A percentile compares a stretch with the other conserved stretches of the same genome.
phyloP scores from a whole-genome alignment of 2,113 vertebrate species.

The Indri indri region DNA sequence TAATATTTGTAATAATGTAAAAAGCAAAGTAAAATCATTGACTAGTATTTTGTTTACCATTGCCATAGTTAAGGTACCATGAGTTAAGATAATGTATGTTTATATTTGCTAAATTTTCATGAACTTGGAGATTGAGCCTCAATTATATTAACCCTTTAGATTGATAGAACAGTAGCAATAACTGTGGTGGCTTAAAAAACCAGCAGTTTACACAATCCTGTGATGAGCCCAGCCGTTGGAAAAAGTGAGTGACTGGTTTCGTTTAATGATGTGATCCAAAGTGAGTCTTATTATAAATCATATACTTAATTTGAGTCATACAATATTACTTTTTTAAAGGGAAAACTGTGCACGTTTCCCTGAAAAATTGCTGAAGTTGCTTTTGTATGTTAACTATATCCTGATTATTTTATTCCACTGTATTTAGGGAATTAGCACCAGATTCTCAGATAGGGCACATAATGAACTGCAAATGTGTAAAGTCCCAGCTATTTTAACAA shows the following conservation, averaged over 20 bases:
- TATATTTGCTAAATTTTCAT: conserved; percentile 6
- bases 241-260: background rate
- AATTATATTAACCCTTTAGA: background rate
- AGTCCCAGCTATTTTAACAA: background rate
- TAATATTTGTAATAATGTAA: background rate
- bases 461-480: background rate
- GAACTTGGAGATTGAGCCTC: background rate
- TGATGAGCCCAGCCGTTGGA: background rate
- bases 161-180: background rate
- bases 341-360: background rate
- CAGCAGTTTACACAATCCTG: background rate
- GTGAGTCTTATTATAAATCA: background rate
- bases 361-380: background rate
- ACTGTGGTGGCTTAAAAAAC: background rate
- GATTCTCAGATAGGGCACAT: background rate
- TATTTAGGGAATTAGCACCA: background rate
- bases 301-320: conserved; percentile 8
- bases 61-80: conserved; percentile 32
- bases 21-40: background rate
- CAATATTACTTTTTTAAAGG: background rate
- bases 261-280: conserved; percentile 12
- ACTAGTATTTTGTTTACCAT: conserved; percentile 9
- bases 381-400: background rate
- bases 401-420: background rate
- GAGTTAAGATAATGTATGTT: conserved; percentile 3